These are phyloP conservation scores for Bufotes viridis DNA, from an alignment of 2,797 vertebrate species.

Conservation along the genomic window DNA sequence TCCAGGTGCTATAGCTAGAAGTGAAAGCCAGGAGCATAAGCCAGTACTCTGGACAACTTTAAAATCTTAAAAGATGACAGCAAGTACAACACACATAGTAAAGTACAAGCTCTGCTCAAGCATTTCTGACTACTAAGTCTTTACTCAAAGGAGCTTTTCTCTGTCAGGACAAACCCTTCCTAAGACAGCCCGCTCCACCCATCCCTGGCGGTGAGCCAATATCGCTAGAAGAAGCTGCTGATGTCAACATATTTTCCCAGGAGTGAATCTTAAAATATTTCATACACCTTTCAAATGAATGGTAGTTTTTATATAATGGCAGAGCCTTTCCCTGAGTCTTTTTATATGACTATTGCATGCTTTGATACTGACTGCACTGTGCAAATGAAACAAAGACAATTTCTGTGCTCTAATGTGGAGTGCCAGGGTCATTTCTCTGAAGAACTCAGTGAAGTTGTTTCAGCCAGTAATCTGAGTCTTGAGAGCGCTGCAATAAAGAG, in stretches of 20 bases:
- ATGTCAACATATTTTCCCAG: not conserved
- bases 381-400: not conserved
- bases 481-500: not conserved
- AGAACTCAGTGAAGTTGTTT: not conserved
- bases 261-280: not conserved
- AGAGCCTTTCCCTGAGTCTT: not conserved
- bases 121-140: too few relatives aligned
- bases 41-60: too few relatives aligned
- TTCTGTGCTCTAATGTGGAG: not conserved
- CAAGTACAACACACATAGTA: too few relatives aligned
- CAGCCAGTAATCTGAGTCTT: not conserved
- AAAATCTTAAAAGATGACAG: too few relatives aligned
- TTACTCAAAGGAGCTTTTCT: not conserved
- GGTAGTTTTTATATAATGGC: not conserved
- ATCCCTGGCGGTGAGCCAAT: not conserved
- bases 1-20: too few relatives aligned
- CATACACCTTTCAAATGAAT: not conserved
- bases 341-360: not conserved
- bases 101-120: too few relatives aligned
- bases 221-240: not conserved
- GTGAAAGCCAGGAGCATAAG: too few relatives aligned
- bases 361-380: not conserved
- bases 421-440: not conserved
- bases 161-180: not conserved
- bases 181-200: not conserved